These are phyloP conservation scores for Fragum fragum DNA, from an alignment of 2,888 invertebrate genomes.

Conservation along the genomic window DNA sequence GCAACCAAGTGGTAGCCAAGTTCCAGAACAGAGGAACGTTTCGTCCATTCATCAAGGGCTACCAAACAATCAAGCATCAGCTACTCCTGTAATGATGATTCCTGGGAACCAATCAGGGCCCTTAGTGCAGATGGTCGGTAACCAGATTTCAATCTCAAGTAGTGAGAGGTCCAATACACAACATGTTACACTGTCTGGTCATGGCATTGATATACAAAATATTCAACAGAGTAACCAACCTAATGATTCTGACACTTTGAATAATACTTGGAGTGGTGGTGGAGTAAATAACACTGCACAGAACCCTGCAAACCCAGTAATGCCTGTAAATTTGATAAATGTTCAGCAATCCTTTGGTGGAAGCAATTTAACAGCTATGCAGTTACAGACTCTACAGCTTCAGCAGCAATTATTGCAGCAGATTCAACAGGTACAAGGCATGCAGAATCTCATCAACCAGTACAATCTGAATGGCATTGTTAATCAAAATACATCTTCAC, in stretches of 20 bases:
- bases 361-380: slow-evolving; percentile 77
- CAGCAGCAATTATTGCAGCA: slow-evolving; percentile 79
- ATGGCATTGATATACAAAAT: slow-evolving; percentile 47
- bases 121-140: slow-evolving; percentile 36
- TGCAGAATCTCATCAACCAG: slow-evolving; percentile 77
- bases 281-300: slow-evolving; percentile 20
- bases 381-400: slow-evolving; percentile 78
- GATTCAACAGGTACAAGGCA: slow-evolving; percentile 80
- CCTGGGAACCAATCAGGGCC: slow-evolving; percentile 23
- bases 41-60: background rate
- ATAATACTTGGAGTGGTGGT: background rate
- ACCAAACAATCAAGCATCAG: background rate
- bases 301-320: slow-evolving; percentile 20
- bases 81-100: slow-evolving; percentile 18
- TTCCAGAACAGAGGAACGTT: slow-evolving; percentile 8
- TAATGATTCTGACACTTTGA: background rate
- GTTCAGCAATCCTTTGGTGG: slow-evolving; percentile 74
- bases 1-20: slow-evolving; percentile 15
- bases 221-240: slow-evolving; percentile 23
- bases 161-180: slow-evolving; percentile 29
- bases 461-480: slow-evolving; percentile 71
- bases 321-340: slow-evolving; percentile 72
- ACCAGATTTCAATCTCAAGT: slow-evolving; percentile 45
- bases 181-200: slow-evolving; percentile 37
- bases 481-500: slow-evolving; percentile 30